Evolutionary conservation across 2,888 invertebrate genomes (phyloP), one percentile per base, ranked within the genome.

Genomic region (Leucoptera coffeella): DNA sequence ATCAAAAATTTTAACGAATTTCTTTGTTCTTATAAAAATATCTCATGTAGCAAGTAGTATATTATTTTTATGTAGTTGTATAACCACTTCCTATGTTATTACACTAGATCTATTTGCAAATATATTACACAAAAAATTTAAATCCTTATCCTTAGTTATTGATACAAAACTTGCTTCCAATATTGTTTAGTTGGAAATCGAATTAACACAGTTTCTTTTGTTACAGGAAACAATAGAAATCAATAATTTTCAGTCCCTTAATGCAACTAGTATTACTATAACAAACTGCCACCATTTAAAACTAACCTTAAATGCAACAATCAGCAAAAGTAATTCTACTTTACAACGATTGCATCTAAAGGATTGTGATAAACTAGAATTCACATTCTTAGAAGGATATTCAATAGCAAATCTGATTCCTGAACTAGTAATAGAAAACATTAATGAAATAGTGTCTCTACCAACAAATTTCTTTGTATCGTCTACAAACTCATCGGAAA

Each of bases 201-300:
- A n/a, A n/a, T n/a, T n/a, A n/a, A n/a, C n/a, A n/a, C n/a, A n/a
- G n/a, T n/a, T n/a, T n/a, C 13, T 26, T 30, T 51, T 58, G 47
- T 74, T 73, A 30, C 51, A 76, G 76, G 71, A 74, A 27, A 47
- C 57, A 22, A 44, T 75, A 27, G 65, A 65, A 30, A 42, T 75
- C 2, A 73, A 73, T 44, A 69, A 73, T 36, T 75, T 57, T 41
- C 61, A 73, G 37, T 64, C 72, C 2, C 52, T 57, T 15, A 47
- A 56, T 12, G 59, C 65, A 34, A 57, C 48, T 4, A 64, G 57
- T 30, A 33, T 75, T 4, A 62, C 58, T 2, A 46, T 76, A 15
- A 50, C 60, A 33, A 67, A 74, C 39, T 76, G 76, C 39, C 50
- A 50, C 35, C 60, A 59, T 22, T 36, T 76, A 9, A 54, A 50